Base-by-base conservation (phyloP, 2,888 invertebrate genomes). In the Lomographa bimaculata region DNA sequence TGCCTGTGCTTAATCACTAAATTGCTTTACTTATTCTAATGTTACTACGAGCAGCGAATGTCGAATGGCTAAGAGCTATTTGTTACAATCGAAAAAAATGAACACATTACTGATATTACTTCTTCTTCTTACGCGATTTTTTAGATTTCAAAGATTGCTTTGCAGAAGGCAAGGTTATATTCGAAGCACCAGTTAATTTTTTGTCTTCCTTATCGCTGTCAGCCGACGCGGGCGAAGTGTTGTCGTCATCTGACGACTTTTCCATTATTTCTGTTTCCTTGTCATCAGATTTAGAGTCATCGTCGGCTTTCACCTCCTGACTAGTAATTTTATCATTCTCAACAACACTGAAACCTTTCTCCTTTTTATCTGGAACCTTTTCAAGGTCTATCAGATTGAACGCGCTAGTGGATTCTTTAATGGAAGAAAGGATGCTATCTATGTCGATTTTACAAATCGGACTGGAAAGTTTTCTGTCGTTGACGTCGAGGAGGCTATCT, bases 41-140 rank as follows among this genome's bases (percentile, higher is more conserved):
- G 58, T 67, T 61, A 70, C 65, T 74, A 73, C 65, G 62, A 76
- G 72, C 74, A 71, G 71, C 71, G 67, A 70, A 71, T 63, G 50
- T 65, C 58, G 58, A 58, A 64, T 60, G 46, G 38, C 52, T 54
- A 50, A 26, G 46, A 50, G 42, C 43, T 42, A 46, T 36, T 44
- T 46, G 60, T 63, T 60, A 68, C 54, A 62, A 61, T 61, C 52
- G 56, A 63, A 66, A 62, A n/a, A 65, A 59, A 57, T 75, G 74
- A 79, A 79, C 76, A 78, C 77, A 71, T 67, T 62, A 53, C 19
- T 58, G 57, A 60, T 60, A 65, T 87, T 91, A 92, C 79, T 91
- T 92, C 68, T 91, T 91, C 81, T 91, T 92, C 66, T 90, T 91
- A 65, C 91, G 92, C 32, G 91, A 81, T 65, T 91, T 91, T 65